These are phyloP conservation scores for Orthonyx spaldingii DNA, from an alignment of 2,113 vertebrate species.

Conservation along the genomic window DNA sequence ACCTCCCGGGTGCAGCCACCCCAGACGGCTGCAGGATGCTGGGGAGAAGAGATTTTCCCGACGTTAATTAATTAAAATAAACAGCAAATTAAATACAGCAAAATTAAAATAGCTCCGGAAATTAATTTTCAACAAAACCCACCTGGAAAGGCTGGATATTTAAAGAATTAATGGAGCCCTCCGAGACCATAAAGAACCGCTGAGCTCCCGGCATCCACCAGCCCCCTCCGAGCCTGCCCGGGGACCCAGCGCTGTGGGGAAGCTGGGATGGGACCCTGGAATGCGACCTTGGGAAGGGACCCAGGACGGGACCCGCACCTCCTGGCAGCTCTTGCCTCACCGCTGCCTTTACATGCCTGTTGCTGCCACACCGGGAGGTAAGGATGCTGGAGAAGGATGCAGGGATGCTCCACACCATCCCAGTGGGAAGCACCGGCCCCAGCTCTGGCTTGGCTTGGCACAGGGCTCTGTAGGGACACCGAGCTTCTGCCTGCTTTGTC, in stretches of 20 bases:
- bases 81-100: conserved; percentile 83
- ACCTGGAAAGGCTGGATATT: conserved; percentile 77
- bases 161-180: conserved; percentile 68
- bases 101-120: conserved; percentile 83
- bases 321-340: not conserved
- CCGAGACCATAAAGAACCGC: conserved; percentile 30
- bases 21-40: conserved; percentile 64
- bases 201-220: conserved; percentile 10
- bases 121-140: conserved; percentile 78
- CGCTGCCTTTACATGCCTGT: not conserved
- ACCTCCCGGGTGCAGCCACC: conserved; percentile 32
- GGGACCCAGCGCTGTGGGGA: not conserved
- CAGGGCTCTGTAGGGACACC: not conserved
- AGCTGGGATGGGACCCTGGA: not conserved
- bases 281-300: not conserved
- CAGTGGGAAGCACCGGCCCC: not conserved
- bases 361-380: not conserved
- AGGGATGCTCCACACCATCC: not conserved
- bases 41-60: conserved; percentile 68
- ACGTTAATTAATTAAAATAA: conserved; percentile 82
- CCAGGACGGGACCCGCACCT: not conserved
- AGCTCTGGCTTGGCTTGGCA: not conserved
- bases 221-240: not conserved
- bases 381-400: not conserved
- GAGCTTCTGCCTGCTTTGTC: not conserved